phyloP scores from a whole-genome alignment of 2,888 invertebrate species.

The Drosophila crucigera region DNA sequence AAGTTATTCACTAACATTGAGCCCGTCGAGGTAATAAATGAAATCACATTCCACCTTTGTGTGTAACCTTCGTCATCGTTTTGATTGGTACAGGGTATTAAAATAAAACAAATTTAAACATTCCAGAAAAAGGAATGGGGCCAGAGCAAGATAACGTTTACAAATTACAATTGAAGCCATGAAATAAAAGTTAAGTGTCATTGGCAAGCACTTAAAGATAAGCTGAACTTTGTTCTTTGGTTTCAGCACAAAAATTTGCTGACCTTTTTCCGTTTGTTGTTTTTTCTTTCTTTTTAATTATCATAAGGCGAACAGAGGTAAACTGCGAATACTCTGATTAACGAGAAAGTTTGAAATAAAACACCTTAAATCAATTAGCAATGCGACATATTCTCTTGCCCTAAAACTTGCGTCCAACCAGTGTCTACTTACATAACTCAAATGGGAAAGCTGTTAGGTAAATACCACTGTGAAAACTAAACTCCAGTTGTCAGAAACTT shows the following conservation, averaged over 20 bases:
- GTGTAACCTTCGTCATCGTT: background rate
- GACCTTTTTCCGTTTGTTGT: conserved; percentile 30
- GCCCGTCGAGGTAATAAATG: background rate
- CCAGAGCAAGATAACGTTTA: conserved; percentile 44
- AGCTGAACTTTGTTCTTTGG: conserved; percentile 54
- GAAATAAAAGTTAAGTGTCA: conserved; percentile 74
- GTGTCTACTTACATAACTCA: conserved; percentile 52
- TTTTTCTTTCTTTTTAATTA: conserved; percentile 46
- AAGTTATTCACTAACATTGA: background rate
- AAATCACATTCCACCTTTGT: background rate
- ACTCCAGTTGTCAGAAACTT: conserved; percentile 61
- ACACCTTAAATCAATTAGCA: conserved; percentile 47
- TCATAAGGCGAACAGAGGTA: conserved; percentile 13
- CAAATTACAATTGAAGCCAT: conserved; percentile 72
- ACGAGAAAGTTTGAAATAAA: conserved; percentile 1
- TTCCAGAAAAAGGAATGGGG: conserved; percentile 16
- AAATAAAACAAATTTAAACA: conserved; percentile 41
- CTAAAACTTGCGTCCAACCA: background rate
- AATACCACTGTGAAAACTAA: conserved; percentile 74
- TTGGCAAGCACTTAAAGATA: conserved; percentile 73
- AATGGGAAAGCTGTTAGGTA: conserved; percentile 72
- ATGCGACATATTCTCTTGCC: conserved; percentile 9
- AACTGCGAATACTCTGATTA: background rate
- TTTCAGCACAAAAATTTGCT: conserved; percentile 15
- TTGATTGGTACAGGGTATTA: background rate